These are phyloP conservation scores for Anabas testudineus DNA, from an alignment of 2,797 vertebrate species.

Conservation along the genomic window DNA sequence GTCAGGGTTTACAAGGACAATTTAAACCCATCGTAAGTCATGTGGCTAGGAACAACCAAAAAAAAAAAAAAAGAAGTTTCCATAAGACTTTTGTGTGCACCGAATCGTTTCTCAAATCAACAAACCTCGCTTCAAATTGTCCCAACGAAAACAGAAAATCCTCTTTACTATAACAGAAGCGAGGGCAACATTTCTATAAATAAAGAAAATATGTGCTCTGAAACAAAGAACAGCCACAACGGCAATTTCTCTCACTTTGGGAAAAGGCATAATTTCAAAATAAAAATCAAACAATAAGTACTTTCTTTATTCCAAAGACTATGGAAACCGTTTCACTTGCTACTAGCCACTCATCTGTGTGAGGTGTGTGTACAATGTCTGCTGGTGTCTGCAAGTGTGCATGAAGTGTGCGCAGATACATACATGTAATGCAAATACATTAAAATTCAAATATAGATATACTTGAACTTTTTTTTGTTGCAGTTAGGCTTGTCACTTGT, in stretches of 20 bases:
- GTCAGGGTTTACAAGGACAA: conserved; percentile 38
- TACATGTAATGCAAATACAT: conserved; percentile 73
- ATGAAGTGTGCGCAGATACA: conserved; percentile 79
- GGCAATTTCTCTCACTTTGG: conserved; percentile 6
- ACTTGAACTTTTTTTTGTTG: conserved; percentile 71
- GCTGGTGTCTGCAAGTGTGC: conserved; percentile 84
- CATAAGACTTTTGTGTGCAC: conserved; percentile 8
- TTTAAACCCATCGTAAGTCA: conserved; percentile 66
- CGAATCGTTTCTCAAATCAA: conserved; percentile 3
- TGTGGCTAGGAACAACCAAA: conserved; percentile 61
- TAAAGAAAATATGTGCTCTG: conserved; percentile 11
- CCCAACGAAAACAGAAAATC: conserved; percentile 24
- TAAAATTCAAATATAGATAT: conserved; percentile 68
- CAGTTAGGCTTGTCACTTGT: conserved; percentile 72
- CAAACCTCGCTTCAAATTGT: conserved; percentile 8
- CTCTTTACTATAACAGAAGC: conserved; percentile 20
- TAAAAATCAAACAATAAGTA: neutral
- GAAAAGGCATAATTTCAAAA: conserved; percentile 13
- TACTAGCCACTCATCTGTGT: conserved; percentile 75
- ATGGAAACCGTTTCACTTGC: conserved; percentile 76
- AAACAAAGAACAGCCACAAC: conserved; percentile 32
- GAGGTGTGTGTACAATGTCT: conserved; percentile 80
- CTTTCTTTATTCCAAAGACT: conserved; percentile 24
- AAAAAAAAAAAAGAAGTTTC: conserved; percentile 53
- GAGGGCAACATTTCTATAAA: conserved; percentile 20